Evolutionary conservation across 2,888 invertebrate genomes (phyloP), one percentile per base, ranked within the genome.

Genomic region (Galerucella calmariensis): DNA sequence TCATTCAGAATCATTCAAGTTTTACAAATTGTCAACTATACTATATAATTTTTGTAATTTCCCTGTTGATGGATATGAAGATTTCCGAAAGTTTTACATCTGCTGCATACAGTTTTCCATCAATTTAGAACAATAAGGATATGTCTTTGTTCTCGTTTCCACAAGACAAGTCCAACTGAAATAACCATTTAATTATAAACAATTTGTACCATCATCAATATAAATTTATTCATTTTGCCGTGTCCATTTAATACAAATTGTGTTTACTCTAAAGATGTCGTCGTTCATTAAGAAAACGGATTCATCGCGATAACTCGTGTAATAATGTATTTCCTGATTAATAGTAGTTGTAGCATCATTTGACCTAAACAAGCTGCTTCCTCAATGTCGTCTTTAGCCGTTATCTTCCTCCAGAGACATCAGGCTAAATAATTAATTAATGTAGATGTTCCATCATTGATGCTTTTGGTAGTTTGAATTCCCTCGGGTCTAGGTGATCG

Each of bases 261-360:
- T 20, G 20, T 56, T 9, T 20, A 20, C 20, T 16, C 20, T 0
- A 20, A 16, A 56, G 16, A 56, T 56, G 10, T 8, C 56, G 10
- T n/a, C 11, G 10, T 62, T 62, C 35, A 62, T 62, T 14, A 41
- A 41, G 41, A 41, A 62, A 62, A 44, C 44, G n/a, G 16, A 44
- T 16, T 63, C 61, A 61, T 61, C 14, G 61, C 61, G 61, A 61
- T 27, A 62, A 41, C 35, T 16, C 2, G 46, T 20, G 10, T 20
- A 16, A 20, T 56, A 65, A 10, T 65, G 63, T 46, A 20, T 44
- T 20, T 3, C 2, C 63, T 65, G 46, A 65, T 65, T 65, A 65
- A 65, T 65, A 65, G 35, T 9, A 41, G 63, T 65, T 44, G 63
- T 46, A 44, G 46, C 20, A 48, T 44, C 16, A 16, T 65, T 46